phyloP scores from a whole-genome alignment of 2,797 vertebrate genomes.

The Crax fasciolata region DNA sequence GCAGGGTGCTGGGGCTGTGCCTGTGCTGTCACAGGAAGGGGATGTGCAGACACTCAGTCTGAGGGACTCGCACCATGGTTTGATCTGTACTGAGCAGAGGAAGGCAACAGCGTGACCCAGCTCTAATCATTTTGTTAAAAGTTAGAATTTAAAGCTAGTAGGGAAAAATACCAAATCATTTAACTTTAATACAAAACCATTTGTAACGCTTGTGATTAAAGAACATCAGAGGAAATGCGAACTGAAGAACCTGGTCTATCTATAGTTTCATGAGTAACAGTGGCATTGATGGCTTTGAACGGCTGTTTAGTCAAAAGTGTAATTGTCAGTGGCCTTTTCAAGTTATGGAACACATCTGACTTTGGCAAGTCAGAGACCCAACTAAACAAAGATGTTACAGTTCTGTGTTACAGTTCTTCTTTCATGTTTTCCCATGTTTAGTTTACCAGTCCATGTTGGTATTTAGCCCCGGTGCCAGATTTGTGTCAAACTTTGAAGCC shows the following conservation, averaged over 20 bases:
- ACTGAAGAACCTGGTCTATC: neutral
- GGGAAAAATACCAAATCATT: neutral
- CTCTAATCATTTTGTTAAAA: neutral
- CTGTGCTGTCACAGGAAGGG: neutral
- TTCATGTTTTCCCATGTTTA: constrained; percentile 17
- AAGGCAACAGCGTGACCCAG: too few species aligned
- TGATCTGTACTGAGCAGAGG: neutral
- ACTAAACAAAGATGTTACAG: constrained; percentile 21
- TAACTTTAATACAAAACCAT: neutral
- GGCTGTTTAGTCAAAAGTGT: neutral
- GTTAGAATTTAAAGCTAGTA: too few species aligned
- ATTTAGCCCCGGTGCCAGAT: neutral
- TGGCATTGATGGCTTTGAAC: constrained; percentile 3
- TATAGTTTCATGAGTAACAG: neutral
- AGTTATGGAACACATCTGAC: neutral
- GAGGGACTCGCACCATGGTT: neutral
- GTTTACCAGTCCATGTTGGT: neutral
- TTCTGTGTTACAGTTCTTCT: neutral
- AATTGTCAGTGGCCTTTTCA: neutral
- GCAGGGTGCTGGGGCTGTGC: neutral
- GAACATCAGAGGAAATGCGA: neutral
- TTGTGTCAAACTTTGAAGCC: neutral
- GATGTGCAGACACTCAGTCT: neutral
- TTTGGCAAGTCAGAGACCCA: neutral
- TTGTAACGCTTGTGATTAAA: neutral